These are phyloP conservation scores for Neostethus bicornis DNA, from an alignment of 2,797 vertebrate genomes.

Conservation along the genomic window DNA sequence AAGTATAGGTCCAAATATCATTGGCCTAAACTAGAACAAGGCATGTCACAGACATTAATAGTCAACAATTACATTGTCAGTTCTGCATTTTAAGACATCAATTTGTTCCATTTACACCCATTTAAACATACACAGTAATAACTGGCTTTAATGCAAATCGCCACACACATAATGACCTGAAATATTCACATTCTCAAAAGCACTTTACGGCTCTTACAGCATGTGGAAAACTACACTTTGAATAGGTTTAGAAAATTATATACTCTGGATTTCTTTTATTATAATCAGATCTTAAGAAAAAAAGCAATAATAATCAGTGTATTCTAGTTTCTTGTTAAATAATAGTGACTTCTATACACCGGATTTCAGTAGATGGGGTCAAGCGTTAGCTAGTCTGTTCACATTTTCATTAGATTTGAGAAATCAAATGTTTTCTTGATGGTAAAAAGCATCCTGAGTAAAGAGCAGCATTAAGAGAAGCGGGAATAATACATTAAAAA, in stretches of 20 bases:
- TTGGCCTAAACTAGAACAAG: constrained; percentile 1
- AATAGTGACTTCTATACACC: constrained; percentile 16
- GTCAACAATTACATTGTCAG: constrained; percentile 16
- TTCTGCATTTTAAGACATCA: constrained; percentile 29
- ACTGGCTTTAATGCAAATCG: constrained; percentile 28
- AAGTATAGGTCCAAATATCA: constrained; percentile 9
- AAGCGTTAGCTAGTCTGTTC: constrained; percentile 13
- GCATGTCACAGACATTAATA: not conserved
- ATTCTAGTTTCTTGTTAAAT: not conserved
- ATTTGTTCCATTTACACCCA: constrained; percentile 15
- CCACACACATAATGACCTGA: not conserved
- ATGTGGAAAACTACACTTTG: constrained; percentile 24
- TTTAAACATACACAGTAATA: constrained; percentile 1
- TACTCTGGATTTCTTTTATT: not conserved
- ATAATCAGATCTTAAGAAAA: not conserved
- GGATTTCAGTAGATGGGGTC: constrained; percentile 26
- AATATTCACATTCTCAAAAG: constrained; percentile 9
- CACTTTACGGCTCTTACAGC: constrained; percentile 7
- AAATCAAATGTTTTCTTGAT: constrained; percentile 31
- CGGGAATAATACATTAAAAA: constrained; percentile 17
- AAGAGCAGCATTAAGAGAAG: constrained; percentile 24
- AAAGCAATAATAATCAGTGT: not conserved
- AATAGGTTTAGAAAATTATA: constrained; percentile 5
- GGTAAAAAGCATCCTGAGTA: constrained; percentile 56
- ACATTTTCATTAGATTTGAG: constrained; percentile 15